Evolutionary conservation across 2,113 vertebrate genomes (phyloP).

Genomic region (Lethenteron camtschaticum): DNA sequence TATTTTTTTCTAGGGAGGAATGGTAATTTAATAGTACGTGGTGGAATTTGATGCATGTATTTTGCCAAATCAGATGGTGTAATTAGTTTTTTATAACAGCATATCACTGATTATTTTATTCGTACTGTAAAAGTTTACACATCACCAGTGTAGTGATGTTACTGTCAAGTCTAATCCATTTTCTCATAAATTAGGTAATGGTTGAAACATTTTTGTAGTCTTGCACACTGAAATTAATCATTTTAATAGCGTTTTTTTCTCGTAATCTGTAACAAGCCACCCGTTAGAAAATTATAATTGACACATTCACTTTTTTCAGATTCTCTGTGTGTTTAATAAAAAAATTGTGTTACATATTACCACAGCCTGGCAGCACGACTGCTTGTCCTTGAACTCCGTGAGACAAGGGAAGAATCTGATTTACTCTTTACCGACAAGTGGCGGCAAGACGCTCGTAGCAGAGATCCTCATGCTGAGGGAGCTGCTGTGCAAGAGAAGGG

Average conservation of each 20-base stretch:
- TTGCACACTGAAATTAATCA: neutral
- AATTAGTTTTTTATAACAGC: too few species aligned
- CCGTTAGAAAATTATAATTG: neutral
- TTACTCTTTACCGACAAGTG: slow-evolving; percentile 76
- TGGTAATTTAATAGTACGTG: too few species aligned
- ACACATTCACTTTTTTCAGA: neutral
- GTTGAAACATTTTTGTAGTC: neutral
- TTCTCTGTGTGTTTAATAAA: neutral
- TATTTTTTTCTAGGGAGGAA: too few species aligned
- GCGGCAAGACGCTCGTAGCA: slow-evolving; percentile 86
- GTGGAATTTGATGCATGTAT: too few species aligned
- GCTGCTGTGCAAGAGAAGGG: slow-evolving; percentile 55
- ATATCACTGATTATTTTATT: too few species aligned
- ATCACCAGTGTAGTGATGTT: neutral
- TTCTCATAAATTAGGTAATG: too few species aligned
- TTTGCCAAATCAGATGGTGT: too few species aligned
- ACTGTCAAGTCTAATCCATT: too few species aligned
- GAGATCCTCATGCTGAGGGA: slow-evolving; percentile 78
- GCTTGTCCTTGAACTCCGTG: slow-evolving; percentile 51
- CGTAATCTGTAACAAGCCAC: neutral
- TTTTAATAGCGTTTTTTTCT: neutral
- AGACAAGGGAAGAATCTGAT: slow-evolving; percentile 65
- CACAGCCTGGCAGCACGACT: slow-evolving; percentile 79
- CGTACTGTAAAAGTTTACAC: neutral
- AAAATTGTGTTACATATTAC: slow-evolving; percentile 10